Evolutionary conservation across 2,888 invertebrate genomes (phyloP), one percentile per base, ranked within the genome.

Genomic region (Papilio protenor): DNA sequence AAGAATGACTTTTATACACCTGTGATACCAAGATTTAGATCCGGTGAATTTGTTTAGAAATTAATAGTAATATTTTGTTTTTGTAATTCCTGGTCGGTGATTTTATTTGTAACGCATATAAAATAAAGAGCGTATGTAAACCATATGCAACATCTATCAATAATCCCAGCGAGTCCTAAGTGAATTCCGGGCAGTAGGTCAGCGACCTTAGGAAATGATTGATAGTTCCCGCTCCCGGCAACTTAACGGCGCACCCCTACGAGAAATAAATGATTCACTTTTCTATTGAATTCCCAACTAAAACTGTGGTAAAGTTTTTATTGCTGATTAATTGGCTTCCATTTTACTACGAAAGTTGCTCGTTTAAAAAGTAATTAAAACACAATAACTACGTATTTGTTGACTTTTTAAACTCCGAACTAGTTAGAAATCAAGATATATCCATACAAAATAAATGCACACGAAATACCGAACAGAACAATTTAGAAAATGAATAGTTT

Each of bases 101-200:
- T 27, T 59, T 27, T 14, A 14, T 27, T 61, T 14, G n/a, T 21
- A 21, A 45, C 3, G 4, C 18, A 69, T 21, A 45, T 45, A 2
- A 10, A n/a, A 21, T 69, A 12, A 1, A 66, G n/a, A 40, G 11
- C 10, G 18, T 10, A 16, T 45, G 23, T 49, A 49, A 21, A 21
- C 12, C 18, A n/a, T 73, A 47, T 40, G 59, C 16, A 59, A 33
- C 52, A 57, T 18, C 55, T 73, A 59, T 61, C 16, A 33, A 18
- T 18, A 73, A 52, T 69, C 11, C 14, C 45, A 66, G 69, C 57
- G 45, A 47, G 52, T 57, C 52, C 57, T 49, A 77, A 73, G 78
- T 61, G 71, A 75, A 78, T 64, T 71, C 40, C 49, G 75, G 78
- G 78, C 75, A 78, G 73, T 77, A 69, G 78, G 77, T 69, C 77